phyloP scores from a whole-genome alignment of 2,888 invertebrate genomes.

The Saturnia japonica region DNA sequence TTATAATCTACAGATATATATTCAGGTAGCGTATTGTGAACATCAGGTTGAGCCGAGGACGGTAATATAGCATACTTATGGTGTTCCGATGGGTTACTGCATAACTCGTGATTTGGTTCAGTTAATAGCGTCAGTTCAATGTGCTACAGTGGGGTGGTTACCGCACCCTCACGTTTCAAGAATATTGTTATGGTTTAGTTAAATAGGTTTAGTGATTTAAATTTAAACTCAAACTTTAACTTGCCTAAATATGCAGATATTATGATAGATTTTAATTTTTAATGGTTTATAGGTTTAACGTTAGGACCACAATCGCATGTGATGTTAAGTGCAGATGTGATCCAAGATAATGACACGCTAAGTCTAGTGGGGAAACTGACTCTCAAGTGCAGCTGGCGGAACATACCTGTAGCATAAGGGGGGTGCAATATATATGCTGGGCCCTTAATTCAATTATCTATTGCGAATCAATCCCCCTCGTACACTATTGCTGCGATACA shows the following conservation, averaged over 20 bases:
- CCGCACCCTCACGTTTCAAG: constrained; percentile 18
- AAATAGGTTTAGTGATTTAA: neutral
- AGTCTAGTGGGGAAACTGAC: too few relatives aligned
- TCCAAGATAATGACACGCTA: too few relatives aligned
- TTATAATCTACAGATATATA: neutral
- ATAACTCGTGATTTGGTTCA: constrained; percentile 69
- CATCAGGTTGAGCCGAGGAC: constrained; percentile 23
- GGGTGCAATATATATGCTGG: too few relatives aligned
- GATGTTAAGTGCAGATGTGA: too few relatives aligned
- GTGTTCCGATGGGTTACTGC: constrained; percentile 59
- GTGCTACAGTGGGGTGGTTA: constrained; percentile 32
- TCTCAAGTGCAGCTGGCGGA: too few relatives aligned
- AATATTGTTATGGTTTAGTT: neutral
- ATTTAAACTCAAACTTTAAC: neutral
- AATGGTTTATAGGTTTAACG: too few relatives aligned
- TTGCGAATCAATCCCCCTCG: too few relatives aligned
- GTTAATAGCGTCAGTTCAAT: constrained; percentile 62
- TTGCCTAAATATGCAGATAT: neutral
- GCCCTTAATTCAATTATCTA: too few relatives aligned
- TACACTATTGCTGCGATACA: too few relatives aligned
- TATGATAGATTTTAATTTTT: too few relatives aligned
- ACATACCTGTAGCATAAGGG: too few relatives aligned
- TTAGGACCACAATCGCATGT: too few relatives aligned
- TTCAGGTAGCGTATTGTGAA: constrained; percentile 36
- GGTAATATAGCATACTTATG: constrained; percentile 59